Base-by-base conservation (phyloP, 2,797 vertebrate species). In the Craterocephalus amniculus region DNA sequence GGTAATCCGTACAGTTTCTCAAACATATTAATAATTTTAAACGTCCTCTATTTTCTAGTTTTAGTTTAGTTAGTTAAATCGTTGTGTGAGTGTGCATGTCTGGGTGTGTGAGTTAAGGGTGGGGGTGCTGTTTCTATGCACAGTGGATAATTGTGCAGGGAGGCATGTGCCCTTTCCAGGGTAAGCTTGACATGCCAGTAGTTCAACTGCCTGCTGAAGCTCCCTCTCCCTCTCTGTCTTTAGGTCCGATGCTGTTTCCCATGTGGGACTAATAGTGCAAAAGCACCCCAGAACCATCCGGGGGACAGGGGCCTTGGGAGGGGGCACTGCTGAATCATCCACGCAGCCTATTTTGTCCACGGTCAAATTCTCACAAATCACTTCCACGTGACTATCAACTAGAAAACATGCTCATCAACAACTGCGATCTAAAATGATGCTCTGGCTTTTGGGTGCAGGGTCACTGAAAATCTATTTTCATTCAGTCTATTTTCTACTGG, bases 101-200 rank as follows among this genome's bases (percentile, higher is more conserved):
- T 70, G 68, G 78, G 63, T 27, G 55, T 72, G 72, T 78, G 69
- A 69, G 60, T 24, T 32, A 35, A 70, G 83, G 74, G 77, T 67
- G 83, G 64, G 84, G 81, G 85, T 67, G 81, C 56, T 73, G 85
- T 86, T 89, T 93, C 89, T 85, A 84, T 81, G 89, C 83, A 89
- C 80, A 86, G 72, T 83, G 84, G 75, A 88, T 88, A 91, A 93
- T 90, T 90, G 87, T 63, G 88, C 84, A 83, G 72, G 71, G 90
- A 90, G 88, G 91, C 92, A 88, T 89, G 85, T 90, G 90, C 71
- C 84, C 91, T 91, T 91, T 90, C 86, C 86, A 86, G 89, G 83
- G 83, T 83, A 84, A 78, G 84, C 87, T 88, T 79, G 71, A 83
- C 85, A 90, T 83, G 89, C 86, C 88, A 87, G 89, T 85, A 83